These are phyloP conservation scores for Antigone vipio DNA, from an alignment of 2,113 vertebrate species.

Conservation along the genomic window DNA sequence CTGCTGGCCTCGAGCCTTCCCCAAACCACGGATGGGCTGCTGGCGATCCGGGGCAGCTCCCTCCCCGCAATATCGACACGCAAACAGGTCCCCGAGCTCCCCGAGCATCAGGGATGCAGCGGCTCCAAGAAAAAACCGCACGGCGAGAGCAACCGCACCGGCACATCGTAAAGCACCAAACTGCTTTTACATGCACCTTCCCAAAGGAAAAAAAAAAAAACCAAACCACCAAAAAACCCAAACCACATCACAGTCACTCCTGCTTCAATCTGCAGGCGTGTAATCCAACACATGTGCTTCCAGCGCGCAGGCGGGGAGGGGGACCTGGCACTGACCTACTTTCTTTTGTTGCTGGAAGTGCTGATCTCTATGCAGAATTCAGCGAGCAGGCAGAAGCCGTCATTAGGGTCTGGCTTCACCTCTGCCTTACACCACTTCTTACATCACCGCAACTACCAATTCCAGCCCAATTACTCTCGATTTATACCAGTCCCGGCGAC, in stretches of 20 bases:
- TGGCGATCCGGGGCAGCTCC: background rate
- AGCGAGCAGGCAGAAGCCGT: constrained; percentile 29
- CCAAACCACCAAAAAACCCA: background rate
- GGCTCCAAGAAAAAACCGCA: background rate
- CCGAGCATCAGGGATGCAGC: background rate
- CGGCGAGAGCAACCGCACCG: background rate
- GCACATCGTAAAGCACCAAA: background rate
- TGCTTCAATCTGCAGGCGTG: constrained; percentile 30
- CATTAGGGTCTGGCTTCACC: constrained; percentile 3
- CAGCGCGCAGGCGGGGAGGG: constrained; percentile 17
- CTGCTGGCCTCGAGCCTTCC: background rate
- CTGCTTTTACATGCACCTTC: background rate
- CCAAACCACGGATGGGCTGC: background rate
- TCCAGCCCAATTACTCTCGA: background rate
- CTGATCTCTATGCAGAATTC: constrained; percentile 74
- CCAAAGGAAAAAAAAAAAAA: background rate
- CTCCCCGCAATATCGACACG: rapidly evolving
- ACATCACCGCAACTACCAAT: background rate
- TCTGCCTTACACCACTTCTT: background rate
- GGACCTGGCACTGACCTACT: constrained; percentile 75
- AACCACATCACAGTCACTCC: background rate
- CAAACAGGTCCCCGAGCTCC: background rate
- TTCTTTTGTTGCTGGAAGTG: constrained; percentile 78
- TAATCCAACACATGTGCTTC: constrained; percentile 47
- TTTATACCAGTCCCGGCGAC: background rate